Conservation (phyloP, 2,113 vertebrate species). For the Empidonax traillii region DNA sequence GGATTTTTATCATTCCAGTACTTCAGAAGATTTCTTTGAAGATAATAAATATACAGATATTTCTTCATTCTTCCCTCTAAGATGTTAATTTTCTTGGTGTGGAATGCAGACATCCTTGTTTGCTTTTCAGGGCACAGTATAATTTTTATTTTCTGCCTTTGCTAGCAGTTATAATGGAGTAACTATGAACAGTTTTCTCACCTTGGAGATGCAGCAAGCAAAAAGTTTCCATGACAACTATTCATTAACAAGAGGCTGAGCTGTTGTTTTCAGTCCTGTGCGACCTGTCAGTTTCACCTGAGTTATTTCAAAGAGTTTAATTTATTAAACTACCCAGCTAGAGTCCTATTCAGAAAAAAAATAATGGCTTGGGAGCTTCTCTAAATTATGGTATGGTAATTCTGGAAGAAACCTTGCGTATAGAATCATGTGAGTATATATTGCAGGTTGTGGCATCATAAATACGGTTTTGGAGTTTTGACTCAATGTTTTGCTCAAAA, state of each 20-base stretch:
- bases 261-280: neutral
- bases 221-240: constrained; percentile 62
- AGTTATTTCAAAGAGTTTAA: constrained; percentile 42
- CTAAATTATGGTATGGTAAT: neutral
- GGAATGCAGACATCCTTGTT: neutral
- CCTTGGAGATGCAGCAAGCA: constrained; percentile 33
- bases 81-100: constrained; percentile 15
- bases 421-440: neutral
- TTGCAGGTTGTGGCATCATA: neutral
- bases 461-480: neutral
- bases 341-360: neutral
- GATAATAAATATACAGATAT: neutral
- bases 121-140: neutral
- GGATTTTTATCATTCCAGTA: neutral
- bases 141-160: constrained; percentile 1
- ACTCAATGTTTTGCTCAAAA: neutral
- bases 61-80: neutral
- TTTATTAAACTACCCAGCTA: neutral
- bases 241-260: constrained; percentile 36
- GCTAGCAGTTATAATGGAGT: neutral
- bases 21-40: neutral
- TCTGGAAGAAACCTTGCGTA: neutral
- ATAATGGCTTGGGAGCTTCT: neutral
- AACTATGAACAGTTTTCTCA: constrained; percentile 16
- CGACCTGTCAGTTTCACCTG: constrained; percentile 13